phyloP scores from a whole-genome alignment of 2,888 invertebrate genomes.

The Chloroclysta siterata region DNA sequence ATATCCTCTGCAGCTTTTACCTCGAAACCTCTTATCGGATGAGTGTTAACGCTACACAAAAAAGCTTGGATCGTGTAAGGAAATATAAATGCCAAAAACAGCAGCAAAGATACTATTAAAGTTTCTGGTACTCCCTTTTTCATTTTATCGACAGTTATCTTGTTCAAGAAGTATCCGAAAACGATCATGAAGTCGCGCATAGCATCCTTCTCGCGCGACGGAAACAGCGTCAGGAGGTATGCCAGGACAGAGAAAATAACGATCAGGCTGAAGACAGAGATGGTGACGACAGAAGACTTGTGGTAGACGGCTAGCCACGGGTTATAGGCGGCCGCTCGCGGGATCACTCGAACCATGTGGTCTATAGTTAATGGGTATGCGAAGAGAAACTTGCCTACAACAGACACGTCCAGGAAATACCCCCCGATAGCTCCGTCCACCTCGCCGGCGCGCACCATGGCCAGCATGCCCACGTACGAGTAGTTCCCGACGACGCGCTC shows the following conservation, averaged over 20 bases:
- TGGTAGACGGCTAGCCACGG: slow-evolving; percentile 41
- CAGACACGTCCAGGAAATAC: slow-evolving; percentile 31
- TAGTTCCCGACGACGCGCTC: slow-evolving; percentile 45
- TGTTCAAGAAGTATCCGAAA: slow-evolving; percentile 54
- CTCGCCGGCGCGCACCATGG: slow-evolving; percentile 41
- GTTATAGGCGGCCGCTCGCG: slow-evolving; percentile 32
- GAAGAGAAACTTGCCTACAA: slow-evolving; percentile 32
- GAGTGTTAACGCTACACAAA: slow-evolving; percentile 47
- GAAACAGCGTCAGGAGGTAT: slow-evolving; percentile 44
- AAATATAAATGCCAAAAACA: slow-evolving; percentile 49
- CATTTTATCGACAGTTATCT: slow-evolving; percentile 33
- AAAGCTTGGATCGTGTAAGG: slow-evolving; percentile 50
- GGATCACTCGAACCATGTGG: slow-evolving; percentile 30
- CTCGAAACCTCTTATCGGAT: slow-evolving; percentile 47
- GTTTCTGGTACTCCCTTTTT: slow-evolving; percentile 41
- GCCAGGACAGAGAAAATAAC: slow-evolving; percentile 42
- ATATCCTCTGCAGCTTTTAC: slow-evolving; percentile 40
- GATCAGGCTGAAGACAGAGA: slow-evolving; percentile 34
- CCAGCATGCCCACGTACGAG: slow-evolving; percentile 39
- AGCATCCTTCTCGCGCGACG: slow-evolving; percentile 34
- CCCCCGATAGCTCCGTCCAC: slow-evolving; percentile 52
- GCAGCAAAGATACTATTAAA: slow-evolving; percentile 44
- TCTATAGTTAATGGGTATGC: slow-evolving; percentile 46
- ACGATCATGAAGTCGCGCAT: slow-evolving; percentile 45
- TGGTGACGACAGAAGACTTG: slow-evolving; percentile 15